Conservation (phyloP, 2,888 invertebrate genomes). For the Halictus ligatus region DNA sequence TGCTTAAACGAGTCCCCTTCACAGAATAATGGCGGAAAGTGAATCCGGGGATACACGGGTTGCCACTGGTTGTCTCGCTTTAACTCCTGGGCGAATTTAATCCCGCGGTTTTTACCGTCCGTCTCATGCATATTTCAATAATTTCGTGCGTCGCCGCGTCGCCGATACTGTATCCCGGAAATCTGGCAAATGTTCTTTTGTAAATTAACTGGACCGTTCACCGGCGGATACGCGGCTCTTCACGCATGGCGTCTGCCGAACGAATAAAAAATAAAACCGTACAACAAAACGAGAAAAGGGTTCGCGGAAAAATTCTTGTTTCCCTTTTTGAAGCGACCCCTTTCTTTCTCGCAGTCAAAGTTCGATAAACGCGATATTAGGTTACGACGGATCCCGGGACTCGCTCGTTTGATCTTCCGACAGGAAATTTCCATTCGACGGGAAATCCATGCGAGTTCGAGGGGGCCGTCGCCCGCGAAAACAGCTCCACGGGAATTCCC, state of each 20-base stretch:
- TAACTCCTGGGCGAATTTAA: conserved; percentile 53
- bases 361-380: conserved; percentile 49
- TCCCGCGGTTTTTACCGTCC: conserved; percentile 48
- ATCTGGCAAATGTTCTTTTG: conserved; percentile 33
- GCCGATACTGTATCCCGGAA: conserved; percentile 26
- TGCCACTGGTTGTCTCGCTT: conserved; percentile 49
- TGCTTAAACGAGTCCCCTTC: conserved; percentile 36
- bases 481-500: conserved; percentile 33
- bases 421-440: conserved; percentile 37
- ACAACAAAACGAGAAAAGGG: neutral
- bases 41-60: conserved; percentile 38
- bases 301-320: neutral
- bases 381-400: conserved; percentile 28
- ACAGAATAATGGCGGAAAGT: conserved; percentile 37
- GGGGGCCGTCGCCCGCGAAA: neutral
- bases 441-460: conserved; percentile 10
- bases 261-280: neutral
- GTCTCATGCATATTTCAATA: conserved; percentile 61
- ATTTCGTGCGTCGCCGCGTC: conserved; percentile 32
- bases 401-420: conserved; percentile 46
- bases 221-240: neutral
- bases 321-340: neutral
- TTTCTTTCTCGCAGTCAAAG: conserved; percentile 10
- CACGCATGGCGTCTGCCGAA: neutral
- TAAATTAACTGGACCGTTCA: conserved; percentile 36